Evolutionary conservation across 2,113 vertebrate genomes (phyloP).

Genomic region (Aramus guarauna): DNA sequence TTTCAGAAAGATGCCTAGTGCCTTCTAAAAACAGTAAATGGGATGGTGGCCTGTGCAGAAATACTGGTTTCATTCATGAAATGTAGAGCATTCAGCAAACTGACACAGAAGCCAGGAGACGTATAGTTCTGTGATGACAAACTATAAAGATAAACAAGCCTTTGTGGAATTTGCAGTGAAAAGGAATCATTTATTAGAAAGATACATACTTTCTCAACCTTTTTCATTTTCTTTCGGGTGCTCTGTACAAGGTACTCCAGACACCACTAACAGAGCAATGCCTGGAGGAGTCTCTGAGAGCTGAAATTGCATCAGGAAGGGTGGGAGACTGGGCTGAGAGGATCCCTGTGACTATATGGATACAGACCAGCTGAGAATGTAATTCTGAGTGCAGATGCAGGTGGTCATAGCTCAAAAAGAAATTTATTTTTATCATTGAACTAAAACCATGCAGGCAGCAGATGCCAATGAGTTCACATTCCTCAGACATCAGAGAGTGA

Average conservation of each 20-base stretch:
- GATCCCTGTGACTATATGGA: accelerated
- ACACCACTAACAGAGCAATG: neutral
- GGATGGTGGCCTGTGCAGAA: neutral
- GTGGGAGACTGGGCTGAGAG: neutral
- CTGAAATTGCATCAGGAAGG: neutral
- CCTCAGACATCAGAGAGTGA: neutral
- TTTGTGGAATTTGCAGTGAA: neutral
- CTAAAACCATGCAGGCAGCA: neutral
- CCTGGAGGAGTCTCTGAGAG: neutral
- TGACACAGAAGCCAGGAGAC: neutral
- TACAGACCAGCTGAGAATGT: neutral
- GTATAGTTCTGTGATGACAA: neutral
- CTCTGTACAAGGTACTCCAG: neutral
- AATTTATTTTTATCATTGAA: neutral
- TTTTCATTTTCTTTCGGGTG: neutral
- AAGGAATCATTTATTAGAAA: neutral
- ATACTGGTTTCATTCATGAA: neutral
- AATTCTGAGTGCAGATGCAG: neutral
- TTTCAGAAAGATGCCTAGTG: neutral
- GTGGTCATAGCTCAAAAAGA: neutral
- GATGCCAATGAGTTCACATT: neutral
- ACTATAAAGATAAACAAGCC: neutral
- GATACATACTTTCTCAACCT: neutral
- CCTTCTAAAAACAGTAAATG: neutral
- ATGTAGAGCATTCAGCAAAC: neutral